Evolutionary conservation across 1,140 invertebrate species (phyloP), one percentile per base, ranked within the genome.

Genomic region (Atta cephalotes): DNA sequence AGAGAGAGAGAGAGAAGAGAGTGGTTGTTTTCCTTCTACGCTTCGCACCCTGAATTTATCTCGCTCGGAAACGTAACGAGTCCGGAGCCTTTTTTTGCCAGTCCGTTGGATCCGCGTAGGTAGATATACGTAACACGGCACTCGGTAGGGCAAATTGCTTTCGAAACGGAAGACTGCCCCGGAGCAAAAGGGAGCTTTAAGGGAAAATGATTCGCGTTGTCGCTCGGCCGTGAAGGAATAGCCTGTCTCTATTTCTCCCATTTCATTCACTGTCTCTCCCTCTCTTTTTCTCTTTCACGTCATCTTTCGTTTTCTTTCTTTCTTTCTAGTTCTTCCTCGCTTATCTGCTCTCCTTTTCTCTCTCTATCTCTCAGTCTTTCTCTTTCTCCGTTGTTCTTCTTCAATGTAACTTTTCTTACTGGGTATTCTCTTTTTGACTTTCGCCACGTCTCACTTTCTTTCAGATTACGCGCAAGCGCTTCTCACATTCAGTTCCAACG

Each of bases 191-290:
- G 76, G 76, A 90, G 62, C 81, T 90, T 90, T 85, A 90, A 88
- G 80, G 88, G 80, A 89, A 89, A 90, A 90, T 88, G 88, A 90
- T 90, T 90, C 89, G 86, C 53, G 71, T 90, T 89, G 89, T 89
- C 89, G 88, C 89, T 89, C 74, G 85, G 62, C 85, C 53, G 79
- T 89, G 89, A 87, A 90, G 65, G 62, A 85, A 62, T 49, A 62
- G 74, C 81, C 68, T 56, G 60, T 65, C 87, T 78, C 79, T 58
- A 14, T 71, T 63, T 25, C 28, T 68, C 60, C 51, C 35, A 18
- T 68, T 16, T 31, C n/a, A 10, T 80, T 49, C 16, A 21, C 74
- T 14, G 3, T 21, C 5, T 2, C 31, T 25, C 35, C 10, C 25
- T 16, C 21, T 9, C 7, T 51, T 25, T 79, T 10, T 31, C 39